Conservation (phyloP, 1,140 invertebrate genomes). For the Scaptomyza pallida region DNA sequence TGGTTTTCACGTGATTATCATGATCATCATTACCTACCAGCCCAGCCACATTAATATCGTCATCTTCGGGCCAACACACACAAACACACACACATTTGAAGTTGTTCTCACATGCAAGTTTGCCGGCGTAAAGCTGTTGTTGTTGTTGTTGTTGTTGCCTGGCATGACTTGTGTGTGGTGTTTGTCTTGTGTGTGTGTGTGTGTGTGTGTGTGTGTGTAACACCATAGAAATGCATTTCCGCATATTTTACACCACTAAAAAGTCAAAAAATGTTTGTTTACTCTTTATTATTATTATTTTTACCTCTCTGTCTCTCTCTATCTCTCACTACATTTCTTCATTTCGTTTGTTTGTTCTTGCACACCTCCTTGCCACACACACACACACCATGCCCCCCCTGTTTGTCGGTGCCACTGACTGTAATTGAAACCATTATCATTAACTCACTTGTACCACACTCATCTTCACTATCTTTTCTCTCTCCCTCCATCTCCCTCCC, state of each 20-base stretch:
- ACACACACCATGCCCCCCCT: not conserved
- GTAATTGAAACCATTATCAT: slow-evolving; percentile 81
- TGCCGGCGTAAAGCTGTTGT: slow-evolving; percentile 52
- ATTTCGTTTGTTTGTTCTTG: slow-evolving; percentile 8
- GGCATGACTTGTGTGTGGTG: slow-evolving; percentile 75
- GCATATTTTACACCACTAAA: slow-evolving; percentile 83
- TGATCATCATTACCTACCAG: slow-evolving; percentile 77
- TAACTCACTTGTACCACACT: slow-evolving; percentile 60
- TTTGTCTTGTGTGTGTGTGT: slow-evolving; percentile 56
- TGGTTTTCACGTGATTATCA: slow-evolving; percentile 82
- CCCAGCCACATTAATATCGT: slow-evolving; percentile 81
- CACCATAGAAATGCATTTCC: slow-evolving; percentile 83
- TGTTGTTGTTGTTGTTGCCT: slow-evolving; percentile 11
- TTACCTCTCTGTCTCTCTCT: slow-evolving; percentile 36
- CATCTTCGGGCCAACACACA: slow-evolving; percentile 73
- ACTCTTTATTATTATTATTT: slow-evolving; percentile 77
- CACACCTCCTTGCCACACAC: not conserved
- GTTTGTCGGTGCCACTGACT: not conserved
- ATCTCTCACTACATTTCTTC: not conserved
- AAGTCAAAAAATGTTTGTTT: slow-evolving; percentile 81
- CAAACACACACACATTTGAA: slow-evolving; percentile 25
- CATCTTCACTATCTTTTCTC: slow-evolving; percentile 9
- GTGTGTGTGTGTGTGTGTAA: slow-evolving; percentile 58
- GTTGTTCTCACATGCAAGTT: slow-evolving; percentile 71
- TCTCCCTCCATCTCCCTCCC: not conserved